Base-by-base conservation (phyloP, 2,113 vertebrate species). In the Perognathus longimembris region DNA sequence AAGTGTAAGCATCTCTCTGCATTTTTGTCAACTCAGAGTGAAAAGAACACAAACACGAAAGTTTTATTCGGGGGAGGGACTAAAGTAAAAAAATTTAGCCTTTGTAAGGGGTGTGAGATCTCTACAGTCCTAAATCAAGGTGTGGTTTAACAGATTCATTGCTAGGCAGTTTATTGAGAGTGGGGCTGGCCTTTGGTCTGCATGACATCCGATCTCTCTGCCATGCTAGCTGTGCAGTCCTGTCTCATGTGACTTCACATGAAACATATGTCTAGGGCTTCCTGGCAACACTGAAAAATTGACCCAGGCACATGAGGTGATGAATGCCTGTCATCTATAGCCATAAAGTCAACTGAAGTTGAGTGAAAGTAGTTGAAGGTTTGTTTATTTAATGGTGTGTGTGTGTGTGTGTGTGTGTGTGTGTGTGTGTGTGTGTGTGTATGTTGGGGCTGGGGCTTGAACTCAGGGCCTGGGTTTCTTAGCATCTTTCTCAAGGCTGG, bases 1-100 rank as follows among this genome's bases (percentile, higher is more conserved):
- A 63, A 1, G 3, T 28, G n/a, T 26, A 54, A 50, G 26, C 4
- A 57, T 26, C 15, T 9, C 15, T 87, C 78, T 59, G 22, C 54
- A 8, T n/a, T 91, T 83, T 54, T 85, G 76, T 28, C 45, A 85
- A 69, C n/a, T 83, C 30, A 59, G 3, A 92, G 36, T 81, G 50
- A 88, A 94, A 89, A 34, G 22, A 79, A 66, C 22, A 81, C 12
- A 66, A 0, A 40, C 66, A 83, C 54, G 28, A 80, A 71, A 84
- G 38, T 85, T 77, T 88, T 95, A 85, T 90, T 63, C 85, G 24
- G 20, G 22, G n/a, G 42, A 26, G 28, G 30, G 2, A 17, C 30
- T 36, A 77, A 77, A 66, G 26, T 77, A 59, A 30, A 76, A 88
- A 88, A 54, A 69, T 75, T 26, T 75, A 77, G 32, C 34, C 88